These are phyloP conservation scores for Pseudochirops cupreus DNA, from an alignment of 2,797 vertebrate genomes.

Conservation along the genomic window DNA sequence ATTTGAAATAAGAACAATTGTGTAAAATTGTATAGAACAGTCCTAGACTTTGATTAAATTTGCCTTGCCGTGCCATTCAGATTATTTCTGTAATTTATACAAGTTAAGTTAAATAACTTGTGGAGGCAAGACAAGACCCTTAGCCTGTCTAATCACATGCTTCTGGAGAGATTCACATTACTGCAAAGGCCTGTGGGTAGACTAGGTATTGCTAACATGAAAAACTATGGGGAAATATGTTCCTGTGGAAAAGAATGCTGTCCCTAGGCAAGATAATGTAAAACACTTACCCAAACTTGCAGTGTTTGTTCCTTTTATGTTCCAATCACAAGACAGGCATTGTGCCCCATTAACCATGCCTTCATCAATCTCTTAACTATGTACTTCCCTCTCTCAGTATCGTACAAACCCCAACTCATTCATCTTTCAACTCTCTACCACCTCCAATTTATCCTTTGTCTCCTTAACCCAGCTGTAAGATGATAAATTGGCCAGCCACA, in stretches of 20 bases:
- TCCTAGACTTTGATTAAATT: background rate
- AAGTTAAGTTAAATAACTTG: background rate
- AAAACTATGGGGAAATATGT: background rate
- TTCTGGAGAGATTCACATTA: background rate
- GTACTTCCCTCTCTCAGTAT: background rate
- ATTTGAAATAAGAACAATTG: background rate
- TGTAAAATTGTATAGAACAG: background rate
- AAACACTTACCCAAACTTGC: background rate
- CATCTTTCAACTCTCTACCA: background rate
- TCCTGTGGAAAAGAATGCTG: background rate
- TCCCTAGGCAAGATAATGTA: background rate
- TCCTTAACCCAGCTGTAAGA: background rate
- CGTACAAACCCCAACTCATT: background rate
- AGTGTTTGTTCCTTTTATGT: background rate
- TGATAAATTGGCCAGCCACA: background rate
- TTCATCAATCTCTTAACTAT: background rate
- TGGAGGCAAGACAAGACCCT: background rate
- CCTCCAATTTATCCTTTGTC: background rate
- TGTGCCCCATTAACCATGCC: background rate
- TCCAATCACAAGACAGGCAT: background rate
- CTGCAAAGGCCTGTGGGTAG: background rate
- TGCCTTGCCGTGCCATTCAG: background rate
- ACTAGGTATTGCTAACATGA: background rate
- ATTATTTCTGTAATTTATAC: background rate
- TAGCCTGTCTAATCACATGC: background rate